Evolutionary conservation across 1,140 invertebrate genomes (phyloP).

Genomic region (Cydia amplana): DNA sequence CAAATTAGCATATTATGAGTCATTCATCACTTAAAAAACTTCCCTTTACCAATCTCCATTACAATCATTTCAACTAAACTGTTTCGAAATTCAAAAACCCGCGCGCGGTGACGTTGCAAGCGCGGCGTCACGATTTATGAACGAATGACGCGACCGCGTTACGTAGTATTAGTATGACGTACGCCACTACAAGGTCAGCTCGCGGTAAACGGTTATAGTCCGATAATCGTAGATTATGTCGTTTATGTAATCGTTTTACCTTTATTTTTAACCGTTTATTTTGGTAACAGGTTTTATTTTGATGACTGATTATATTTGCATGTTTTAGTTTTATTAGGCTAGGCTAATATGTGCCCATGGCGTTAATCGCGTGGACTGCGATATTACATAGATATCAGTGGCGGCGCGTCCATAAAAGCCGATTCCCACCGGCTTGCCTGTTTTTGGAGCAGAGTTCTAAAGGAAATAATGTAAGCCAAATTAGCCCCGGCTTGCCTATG

Average conservation of each 20-base stretch:
- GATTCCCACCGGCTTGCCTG: too few species aligned
- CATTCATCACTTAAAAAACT: not conserved
- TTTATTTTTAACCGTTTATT: constrained; percentile 24
- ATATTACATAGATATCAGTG: not conserved
- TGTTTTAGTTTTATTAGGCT: not conserved
- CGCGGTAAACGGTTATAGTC: constrained; percentile 24
- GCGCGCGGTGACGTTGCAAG: constrained; percentile 10
- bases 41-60: not conserved
- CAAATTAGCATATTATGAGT: not conserved
- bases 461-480: too few species aligned
- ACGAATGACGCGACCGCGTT: constrained; percentile 19
- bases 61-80: not conserved
- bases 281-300: constrained; percentile 16
- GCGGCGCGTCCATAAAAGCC: too few species aligned
- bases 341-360: not conserved
- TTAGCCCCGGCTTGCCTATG: too few species aligned
- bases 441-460: too few species aligned
- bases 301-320: not conserved
- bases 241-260: constrained; percentile 21
- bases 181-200: constrained; percentile 11
- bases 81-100: constrained; percentile 19
- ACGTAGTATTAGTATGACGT: constrained; percentile 14
- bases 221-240: constrained; percentile 26
- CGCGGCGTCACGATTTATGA: constrained; percentile 13
- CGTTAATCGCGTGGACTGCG: not conserved